Base-by-base conservation (phyloP, 1,140 invertebrate species). In the Leptinotarsa undecemlineata region DNA sequence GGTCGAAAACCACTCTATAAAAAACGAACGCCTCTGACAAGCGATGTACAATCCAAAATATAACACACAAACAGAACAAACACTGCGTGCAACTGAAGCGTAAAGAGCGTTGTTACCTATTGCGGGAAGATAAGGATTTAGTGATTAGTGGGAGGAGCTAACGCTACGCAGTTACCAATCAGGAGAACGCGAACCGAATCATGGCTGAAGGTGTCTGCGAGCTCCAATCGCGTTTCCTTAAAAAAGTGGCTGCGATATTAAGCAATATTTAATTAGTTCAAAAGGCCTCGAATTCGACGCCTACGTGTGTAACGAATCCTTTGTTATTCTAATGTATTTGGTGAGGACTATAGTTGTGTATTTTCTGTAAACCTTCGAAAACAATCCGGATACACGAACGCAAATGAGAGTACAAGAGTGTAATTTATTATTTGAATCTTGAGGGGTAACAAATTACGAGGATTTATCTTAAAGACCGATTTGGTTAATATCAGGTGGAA, bases 251-350 rank as follows among this genome's bases (percentile, higher is more conserved):
- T 71, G 67, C 68, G 61, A 61, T 75, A 77, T 80, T 75, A 77
- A 72, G 77, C 77, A 80, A 80, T 76, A 67, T 80, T 76, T 78
- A 78, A 80, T 78, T 78, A 70, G 72, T 57, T 57, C 4, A 57
- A 72, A 26, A 70, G 71, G 68, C 70, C 75, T 70, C 48, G 48
- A 60, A 68, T 33, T 61, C n/a, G 15, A 61, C 69, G 69, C 69
- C 69, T 71, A 71, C 69, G 26, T 71, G 62, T 62, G 68, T 48
- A 70, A 77, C 72, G 67, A 72, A 68, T 68, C 73, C 75, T 79
- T 72, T 74, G 73, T 61, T 63, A 67, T 74, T 72, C 26, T 69
- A 68, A 69, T 47, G 42, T 68, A 60, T 33, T 61, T 68, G 60
- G 17, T 69, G 19, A 23, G n/a, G 26, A 19, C 48, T 68, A 69